Base-by-base conservation (phyloP, 2,888 invertebrate species). In the Oxyscelio sp. region DNA sequence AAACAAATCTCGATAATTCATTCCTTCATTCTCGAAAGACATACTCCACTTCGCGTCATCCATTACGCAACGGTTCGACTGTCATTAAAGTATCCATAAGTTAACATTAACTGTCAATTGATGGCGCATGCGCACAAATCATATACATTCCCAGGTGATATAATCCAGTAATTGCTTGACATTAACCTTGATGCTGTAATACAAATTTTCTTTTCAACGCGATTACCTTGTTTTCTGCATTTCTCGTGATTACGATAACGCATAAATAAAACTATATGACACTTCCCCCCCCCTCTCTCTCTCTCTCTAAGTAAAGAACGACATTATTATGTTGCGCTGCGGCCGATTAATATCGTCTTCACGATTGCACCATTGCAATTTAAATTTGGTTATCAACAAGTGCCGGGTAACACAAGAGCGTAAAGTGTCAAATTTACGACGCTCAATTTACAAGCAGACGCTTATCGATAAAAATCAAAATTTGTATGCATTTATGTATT, bases 161-260 rank as follows among this genome's bases (percentile, higher is more conserved):
- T 74, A 74, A 79, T 78, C 78, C 43, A 58, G n/a, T 74, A 74
- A 83, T 83, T 83, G 68, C 73, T 74, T 58, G 74, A 65, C 74
- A 83, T 83, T 83, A 79, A 79, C 83, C 78, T 83, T 83, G 78
- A 61, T 24, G 71, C 21, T 24, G 13, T 50, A 27, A 38, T 13
- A 56, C 43, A 58, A 13, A 65, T 71, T 83, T 83, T 48, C 78
- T 61, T 80, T 71, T 38, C 22, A 27, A 52, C 27, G 19, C 15
- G 40, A 48, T 58, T 58, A 22, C 24, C 45, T 50, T 54, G 68
- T 68, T 68, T 77, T 66, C 50, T 45, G 24, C 17, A 38, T 22
- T 50, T 31, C 22, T 8, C 8, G 19, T 13, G 31, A 45, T 50
- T 59, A 27, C 58, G 34, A 45, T 58, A 48, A 59, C 17, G 58